phyloP scores from a whole-genome alignment of 2,797 vertebrate species.

The Notolabrus celidotus region DNA sequence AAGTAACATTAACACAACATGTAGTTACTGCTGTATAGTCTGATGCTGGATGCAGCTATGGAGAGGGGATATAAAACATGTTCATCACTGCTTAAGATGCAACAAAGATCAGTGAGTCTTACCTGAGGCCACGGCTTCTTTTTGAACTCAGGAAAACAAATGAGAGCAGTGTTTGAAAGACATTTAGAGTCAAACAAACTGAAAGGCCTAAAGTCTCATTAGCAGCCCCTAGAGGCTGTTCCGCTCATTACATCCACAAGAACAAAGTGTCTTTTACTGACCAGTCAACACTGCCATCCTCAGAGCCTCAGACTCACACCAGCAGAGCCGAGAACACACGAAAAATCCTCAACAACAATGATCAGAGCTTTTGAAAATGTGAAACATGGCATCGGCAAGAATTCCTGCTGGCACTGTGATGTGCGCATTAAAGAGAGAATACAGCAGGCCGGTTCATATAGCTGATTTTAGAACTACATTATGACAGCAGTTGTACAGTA shows the following conservation, averaged over 20 bases:
- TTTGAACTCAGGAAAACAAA: constrained; percentile 20
- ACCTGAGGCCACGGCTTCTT: constrained; percentile 10
- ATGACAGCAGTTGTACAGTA: background rate
- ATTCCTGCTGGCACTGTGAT: constrained; percentile 20
- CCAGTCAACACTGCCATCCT: constrained; percentile 33
- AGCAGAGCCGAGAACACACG: constrained; percentile 24
- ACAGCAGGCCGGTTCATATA: constrained; percentile 1
- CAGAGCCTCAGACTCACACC: constrained; percentile 26
- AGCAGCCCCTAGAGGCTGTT: constrained; percentile 72
- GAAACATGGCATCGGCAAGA: constrained; percentile 16
- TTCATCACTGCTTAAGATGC: background rate
- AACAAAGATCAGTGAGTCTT: constrained; percentile 14
- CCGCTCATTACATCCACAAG: constrained; percentile 39
- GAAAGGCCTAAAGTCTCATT: constrained; percentile 39
- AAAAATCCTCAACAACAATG: constrained; percentile 14
- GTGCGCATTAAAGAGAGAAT: constrained; percentile 4
- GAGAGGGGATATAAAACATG: background rate
- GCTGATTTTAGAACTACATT: constrained; percentile 11
- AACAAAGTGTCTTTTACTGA: constrained; percentile 55
- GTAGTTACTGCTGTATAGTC: background rate
- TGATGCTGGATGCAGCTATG: background rate
- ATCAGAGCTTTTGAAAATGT: constrained; percentile 32
- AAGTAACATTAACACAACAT: background rate
- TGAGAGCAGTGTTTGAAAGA: background rate
- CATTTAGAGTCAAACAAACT: constrained; percentile 22